phyloP scores from a whole-genome alignment of 1,140 invertebrate species.

The Zaprionus tsacasi region DNA sequence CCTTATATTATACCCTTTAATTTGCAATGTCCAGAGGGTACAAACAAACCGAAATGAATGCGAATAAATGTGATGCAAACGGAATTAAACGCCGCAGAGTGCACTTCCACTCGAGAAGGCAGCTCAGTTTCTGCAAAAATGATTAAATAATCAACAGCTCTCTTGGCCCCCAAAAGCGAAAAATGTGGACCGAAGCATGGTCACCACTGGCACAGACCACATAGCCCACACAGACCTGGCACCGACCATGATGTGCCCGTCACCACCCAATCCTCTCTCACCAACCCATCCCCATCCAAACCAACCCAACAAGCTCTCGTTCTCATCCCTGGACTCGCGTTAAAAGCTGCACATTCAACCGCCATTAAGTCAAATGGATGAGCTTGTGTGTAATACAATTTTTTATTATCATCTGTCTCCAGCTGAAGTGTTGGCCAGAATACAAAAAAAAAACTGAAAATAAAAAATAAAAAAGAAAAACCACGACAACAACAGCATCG shows the following conservation, averaged over 20 bases:
- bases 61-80: conserved; percentile 63
- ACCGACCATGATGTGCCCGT: no score
- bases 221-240: conserved; percentile 4
- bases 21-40: background rate
- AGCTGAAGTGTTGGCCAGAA: conserved; percentile 63
- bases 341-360: conserved; percentile 79
- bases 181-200: conserved; percentile 33
- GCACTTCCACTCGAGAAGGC: conserved; percentile 76
- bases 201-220: conserved; percentile 40
- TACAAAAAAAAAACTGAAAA: conserved; percentile 35
- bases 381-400: conserved; percentile 79
- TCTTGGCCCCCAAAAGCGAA: conserved; percentile 27
- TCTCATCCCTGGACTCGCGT: conserved; percentile 49
- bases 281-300: background rate
- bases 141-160: conserved; percentile 78
- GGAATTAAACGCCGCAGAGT: conserved; percentile 70
- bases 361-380: conserved; percentile 82
- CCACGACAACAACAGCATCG: conserved; percentile 1
- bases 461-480: conserved; percentile 26
- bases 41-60: conserved; percentile 29
- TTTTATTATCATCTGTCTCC: conserved; percentile 80
- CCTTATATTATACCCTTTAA: background rate
- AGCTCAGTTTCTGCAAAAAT: conserved; percentile 54
- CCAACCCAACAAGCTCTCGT: background rate
- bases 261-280: no score